phyloP scores from a whole-genome alignment of 2,113 vertebrate genomes.

The Megatriorchis doriae region DNA sequence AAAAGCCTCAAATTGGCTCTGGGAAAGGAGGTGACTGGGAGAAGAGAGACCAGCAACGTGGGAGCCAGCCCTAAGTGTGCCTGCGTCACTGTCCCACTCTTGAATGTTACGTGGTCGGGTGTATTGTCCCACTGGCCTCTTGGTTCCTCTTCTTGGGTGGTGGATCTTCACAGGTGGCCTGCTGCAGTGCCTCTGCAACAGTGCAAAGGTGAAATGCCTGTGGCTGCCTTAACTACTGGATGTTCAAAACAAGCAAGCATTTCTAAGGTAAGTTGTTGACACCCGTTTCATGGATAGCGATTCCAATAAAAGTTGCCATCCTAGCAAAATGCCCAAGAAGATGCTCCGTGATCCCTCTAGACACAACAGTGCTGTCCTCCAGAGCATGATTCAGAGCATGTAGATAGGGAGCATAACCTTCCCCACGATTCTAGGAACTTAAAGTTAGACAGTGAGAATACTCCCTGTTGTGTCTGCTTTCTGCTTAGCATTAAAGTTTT shows the following conservation, averaged over 20 bases:
- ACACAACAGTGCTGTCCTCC: background rate
- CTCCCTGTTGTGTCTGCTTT: background rate
- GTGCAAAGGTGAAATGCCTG: background rate
- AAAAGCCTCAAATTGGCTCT: rapidly evolving
- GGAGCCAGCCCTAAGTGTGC: background rate
- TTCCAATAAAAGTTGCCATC: background rate
- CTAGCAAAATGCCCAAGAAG: background rate
- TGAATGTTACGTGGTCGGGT: background rate
- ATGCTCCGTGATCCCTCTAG: background rate
- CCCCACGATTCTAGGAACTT: background rate
- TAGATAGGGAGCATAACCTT: background rate
- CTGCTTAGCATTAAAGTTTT: background rate
- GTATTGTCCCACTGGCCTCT: background rate
- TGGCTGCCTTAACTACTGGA: background rate
- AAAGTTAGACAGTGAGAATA: background rate
- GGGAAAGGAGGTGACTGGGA: background rate
- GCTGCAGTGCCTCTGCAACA: background rate
- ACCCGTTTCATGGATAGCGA: rapidly evolving
- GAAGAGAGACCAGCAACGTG: background rate
- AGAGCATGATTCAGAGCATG: background rate
- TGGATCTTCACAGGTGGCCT: background rate
- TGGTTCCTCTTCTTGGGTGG: background rate
- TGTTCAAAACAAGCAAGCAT: background rate
- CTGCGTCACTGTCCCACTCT: background rate
- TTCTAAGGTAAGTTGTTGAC: background rate